Evolutionary conservation across 1,140 invertebrate species (phyloP).

Genomic region (Delia radicum): DNA sequence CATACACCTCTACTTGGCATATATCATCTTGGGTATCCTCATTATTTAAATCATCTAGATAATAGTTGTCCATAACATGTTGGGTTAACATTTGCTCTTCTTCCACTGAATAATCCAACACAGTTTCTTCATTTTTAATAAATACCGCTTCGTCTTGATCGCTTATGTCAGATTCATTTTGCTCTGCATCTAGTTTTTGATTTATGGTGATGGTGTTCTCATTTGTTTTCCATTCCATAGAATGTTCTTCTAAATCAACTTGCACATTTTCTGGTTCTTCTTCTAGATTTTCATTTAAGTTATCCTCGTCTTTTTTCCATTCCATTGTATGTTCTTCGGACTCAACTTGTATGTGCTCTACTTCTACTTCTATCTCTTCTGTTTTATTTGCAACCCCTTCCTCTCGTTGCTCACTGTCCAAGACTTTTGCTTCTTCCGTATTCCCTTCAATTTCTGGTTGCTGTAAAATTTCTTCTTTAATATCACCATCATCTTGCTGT

Average conservation of each 20-base stretch:
- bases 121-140: background rate
- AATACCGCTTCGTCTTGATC: background rate
- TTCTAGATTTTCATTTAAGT: background rate
- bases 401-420: background rate
- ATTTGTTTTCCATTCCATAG: background rate
- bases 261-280: background rate
- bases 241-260: background rate
- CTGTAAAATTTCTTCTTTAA: too few relatives aligned
- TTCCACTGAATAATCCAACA: background rate
- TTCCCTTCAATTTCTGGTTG: too few relatives aligned
- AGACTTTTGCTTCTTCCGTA: background rate
- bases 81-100: background rate
- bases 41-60: background rate
- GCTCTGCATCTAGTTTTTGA: background rate
- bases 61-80: too few relatives aligned
- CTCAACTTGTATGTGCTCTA: background rate
- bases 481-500: background rate
- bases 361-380: background rate
- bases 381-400: background rate
- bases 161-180: background rate
- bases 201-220: background rate
- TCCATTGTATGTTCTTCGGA: too few relatives aligned
- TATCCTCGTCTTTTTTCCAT: background rate
- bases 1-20: slow-evolving; percentile 11
- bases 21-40: background rate